phyloP scores from a whole-genome alignment of 2,797 vertebrate species.

The Threskiornis aethiopicus region DNA sequence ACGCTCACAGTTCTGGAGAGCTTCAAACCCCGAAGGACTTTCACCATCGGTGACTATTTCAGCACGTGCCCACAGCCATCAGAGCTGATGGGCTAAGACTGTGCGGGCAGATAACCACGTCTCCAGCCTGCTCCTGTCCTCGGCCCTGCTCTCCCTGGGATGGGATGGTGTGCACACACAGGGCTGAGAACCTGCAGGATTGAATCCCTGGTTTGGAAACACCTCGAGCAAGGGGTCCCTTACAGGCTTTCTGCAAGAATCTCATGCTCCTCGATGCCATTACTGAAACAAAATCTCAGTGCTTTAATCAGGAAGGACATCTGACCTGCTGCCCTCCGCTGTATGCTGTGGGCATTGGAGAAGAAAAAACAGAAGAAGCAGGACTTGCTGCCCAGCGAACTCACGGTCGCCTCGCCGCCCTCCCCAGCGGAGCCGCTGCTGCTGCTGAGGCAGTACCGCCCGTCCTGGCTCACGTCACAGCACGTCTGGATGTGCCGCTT shows the following conservation, averaged over 20 bases:
- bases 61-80: accelerated
- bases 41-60: not conserved
- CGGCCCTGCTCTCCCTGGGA: not conserved
- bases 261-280: accelerated
- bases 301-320: not conserved
- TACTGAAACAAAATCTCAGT: not conserved
- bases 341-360: accelerated
- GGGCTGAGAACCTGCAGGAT: not conserved
- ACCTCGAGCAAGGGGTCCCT: not conserved
- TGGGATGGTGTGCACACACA: not conserved
- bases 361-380: not conserved
- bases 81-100: not conserved
- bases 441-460: constrained; percentile 85
- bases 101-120: accelerated
- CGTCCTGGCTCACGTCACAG: constrained; percentile 88
- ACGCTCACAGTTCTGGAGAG: not conserved
- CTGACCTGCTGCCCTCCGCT: not conserved
- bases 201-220: not conserved
- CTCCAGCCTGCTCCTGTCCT: not conserved
- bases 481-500: constrained; percentile 94
- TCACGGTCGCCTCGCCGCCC: constrained; percentile 93
- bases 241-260: not conserved
- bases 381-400: not conserved
- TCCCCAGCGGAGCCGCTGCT: constrained; percentile 90
- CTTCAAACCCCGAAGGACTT: not conserved